These are phyloP conservation scores for Regulus satrapa DNA, from an alignment of 2,113 vertebrate species.

Conservation along the genomic window DNA sequence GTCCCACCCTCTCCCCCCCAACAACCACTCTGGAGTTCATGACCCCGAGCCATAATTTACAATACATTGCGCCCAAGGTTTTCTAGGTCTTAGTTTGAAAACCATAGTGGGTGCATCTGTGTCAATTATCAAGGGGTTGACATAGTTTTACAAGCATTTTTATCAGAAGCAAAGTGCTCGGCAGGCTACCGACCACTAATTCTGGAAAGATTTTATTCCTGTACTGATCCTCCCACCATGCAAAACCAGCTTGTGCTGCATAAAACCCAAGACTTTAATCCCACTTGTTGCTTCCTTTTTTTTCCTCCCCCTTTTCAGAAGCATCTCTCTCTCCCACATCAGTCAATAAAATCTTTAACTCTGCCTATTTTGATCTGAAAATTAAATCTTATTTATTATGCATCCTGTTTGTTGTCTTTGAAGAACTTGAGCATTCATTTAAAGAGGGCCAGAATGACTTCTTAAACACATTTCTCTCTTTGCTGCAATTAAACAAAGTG, in stretches of 20 bases:
- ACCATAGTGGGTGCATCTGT: slow-evolving; percentile 78
- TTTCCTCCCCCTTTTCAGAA: slow-evolving; percentile 69
- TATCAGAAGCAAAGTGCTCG: slow-evolving; percentile 74
- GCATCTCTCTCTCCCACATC: slow-evolving; percentile 76
- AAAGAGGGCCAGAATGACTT: slow-evolving; percentile 97
- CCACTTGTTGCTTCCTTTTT: slow-evolving; percentile 85
- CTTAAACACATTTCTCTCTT: slow-evolving; percentile 99
- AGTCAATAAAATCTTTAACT: slow-evolving; percentile 80
- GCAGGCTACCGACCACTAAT: slow-evolving; percentile 71
- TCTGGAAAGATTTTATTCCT: slow-evolving; percentile 78
- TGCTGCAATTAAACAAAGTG: slow-evolving; percentile 99
- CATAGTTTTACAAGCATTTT: slow-evolving; percentile 78
- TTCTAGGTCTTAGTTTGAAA: slow-evolving; percentile 81
- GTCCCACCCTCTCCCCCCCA: neutral
- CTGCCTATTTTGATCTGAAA: slow-evolving; percentile 81
- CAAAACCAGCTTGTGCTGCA: slow-evolving; percentile 75
- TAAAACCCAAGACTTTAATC: slow-evolving; percentile 80
- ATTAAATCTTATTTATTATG: slow-evolving; percentile 88
- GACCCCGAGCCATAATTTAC: slow-evolving; percentile 86
- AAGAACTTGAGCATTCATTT: slow-evolving; percentile 90
- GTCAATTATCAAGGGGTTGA: slow-evolving; percentile 80
- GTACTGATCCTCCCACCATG: slow-evolving; percentile 74
- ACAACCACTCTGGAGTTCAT: slow-evolving; percentile 71
- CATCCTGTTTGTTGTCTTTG: slow-evolving; percentile 93
- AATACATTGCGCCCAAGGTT: slow-evolving; percentile 72